phyloP scores from a whole-genome alignment of 2,888 invertebrate genomes.

The Drosophila diplacantha region DNA sequence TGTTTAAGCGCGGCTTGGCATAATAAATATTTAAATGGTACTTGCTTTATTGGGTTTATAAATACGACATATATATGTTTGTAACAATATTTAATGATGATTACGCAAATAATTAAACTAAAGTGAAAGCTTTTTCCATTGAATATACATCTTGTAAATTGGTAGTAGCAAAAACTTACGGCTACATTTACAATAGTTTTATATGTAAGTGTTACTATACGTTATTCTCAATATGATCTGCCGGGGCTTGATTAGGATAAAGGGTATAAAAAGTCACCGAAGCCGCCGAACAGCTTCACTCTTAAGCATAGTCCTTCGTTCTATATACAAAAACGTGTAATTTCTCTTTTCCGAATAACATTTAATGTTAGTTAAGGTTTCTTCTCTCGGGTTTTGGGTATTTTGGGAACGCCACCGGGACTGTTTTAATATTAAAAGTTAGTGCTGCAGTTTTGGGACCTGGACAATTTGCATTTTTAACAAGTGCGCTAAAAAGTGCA shows the following conservation, averaged over 20 bases:
- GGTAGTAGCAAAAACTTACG: conserved; percentile 71
- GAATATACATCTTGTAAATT: conserved; percentile 69
- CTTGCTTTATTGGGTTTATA: conserved; percentile 53
- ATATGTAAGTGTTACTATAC: conserved; percentile 29
- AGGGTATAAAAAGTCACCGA: conserved; percentile 60
- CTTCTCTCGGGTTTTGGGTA: conserved; percentile 16
- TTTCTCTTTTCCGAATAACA: conserved; percentile 47
- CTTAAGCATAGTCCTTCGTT: conserved; percentile 53
- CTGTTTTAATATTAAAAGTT: conserved; percentile 1
- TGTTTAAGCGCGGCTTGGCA: conserved; percentile 61
- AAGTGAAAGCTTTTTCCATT: conserved; percentile 70
- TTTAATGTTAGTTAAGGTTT: conserved; percentile 54
- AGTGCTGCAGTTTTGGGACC: conserved; percentile 3
- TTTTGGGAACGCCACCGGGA: conserved; percentile 10
- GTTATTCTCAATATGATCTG: conserved; percentile 10
- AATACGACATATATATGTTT: conserved; percentile 70
- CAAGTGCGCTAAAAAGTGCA: conserved; percentile 76
- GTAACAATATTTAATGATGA: conserved; percentile 66
- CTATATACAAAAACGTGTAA: conserved; percentile 53
- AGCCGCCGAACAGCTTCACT: conserved; percentile 44
- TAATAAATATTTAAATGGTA: conserved; percentile 60
- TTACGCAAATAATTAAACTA: conserved; percentile 71
- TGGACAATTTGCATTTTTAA: conserved; percentile 75
- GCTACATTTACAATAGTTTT: conserved; percentile 62
- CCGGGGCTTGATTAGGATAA: conserved; percentile 30